A percentile compares a stretch with the other conserved stretches of the same genome.
Conservation (phyloP, 2,888 invertebrate species). For the Papilio demoleus region DNA sequence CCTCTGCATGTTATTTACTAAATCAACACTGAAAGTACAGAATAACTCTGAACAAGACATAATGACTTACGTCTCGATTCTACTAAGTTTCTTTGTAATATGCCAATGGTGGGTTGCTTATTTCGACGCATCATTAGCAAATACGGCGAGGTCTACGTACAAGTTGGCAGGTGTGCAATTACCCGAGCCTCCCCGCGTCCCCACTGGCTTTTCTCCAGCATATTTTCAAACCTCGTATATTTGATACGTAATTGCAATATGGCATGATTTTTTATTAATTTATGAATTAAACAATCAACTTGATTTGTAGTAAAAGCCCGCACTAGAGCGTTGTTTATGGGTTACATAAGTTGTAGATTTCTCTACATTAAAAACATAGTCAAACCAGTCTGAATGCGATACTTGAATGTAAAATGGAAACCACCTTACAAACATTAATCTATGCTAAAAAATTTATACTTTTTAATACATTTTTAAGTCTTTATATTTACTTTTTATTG, state of each 20-base stretch:
- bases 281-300: too few relatives aligned
- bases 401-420: neutral
- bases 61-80: neutral
- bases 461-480: neutral
- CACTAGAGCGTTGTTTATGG: too few relatives aligned
- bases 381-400: too few relatives aligned
- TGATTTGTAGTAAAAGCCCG: too few relatives aligned
- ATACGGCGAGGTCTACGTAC: neutral
- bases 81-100: neutral
- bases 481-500: constrained; percentile 20
- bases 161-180: constrained; percentile 45
- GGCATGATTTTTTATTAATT: constrained; percentile 2
- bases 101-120: neutral
- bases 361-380: too few relatives aligned
- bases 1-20: too few relatives aligned
- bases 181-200: constrained; percentile 23
- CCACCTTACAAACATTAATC: too few relatives aligned
- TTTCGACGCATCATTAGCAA: constrained; percentile 11
- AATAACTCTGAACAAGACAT: too few relatives aligned
- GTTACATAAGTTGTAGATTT: too few relatives aligned
- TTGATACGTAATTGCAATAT: constrained; percentile 9
- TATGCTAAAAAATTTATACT: too few relatives aligned
- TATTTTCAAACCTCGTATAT: constrained; percentile 22
- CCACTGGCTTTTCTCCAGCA: too few relatives aligned
- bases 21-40: too few relatives aligned